Evolutionary conservation across 2,888 invertebrate species (phyloP), one percentile per base, ranked within the genome.

Genomic region (Agonopterix alstromeriana): DNA sequence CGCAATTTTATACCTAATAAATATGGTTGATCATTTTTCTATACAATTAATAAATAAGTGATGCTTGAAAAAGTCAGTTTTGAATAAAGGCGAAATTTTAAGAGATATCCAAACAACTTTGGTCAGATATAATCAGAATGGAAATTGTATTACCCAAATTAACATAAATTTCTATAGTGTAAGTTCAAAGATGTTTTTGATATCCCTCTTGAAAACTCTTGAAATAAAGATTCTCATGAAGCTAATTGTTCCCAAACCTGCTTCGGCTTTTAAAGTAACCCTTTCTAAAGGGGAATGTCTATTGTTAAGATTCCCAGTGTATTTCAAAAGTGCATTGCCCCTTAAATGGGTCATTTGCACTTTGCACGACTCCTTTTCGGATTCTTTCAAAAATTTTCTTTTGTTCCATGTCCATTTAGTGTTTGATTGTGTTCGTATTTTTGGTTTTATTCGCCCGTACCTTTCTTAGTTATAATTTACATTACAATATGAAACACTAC

Each of bases 311-410:
- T 56, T 58, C 53, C 42, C 53, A 53, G 52, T 55, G 56, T 56
- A 52, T 55, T 58, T 63, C 55, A 52, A 53, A 66, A 66, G 73
- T 67, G 70, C 73, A 71, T 60, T 70, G 71, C 66, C 70, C 70
- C 67, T 55, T 59, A 63, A 64, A 66, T 72, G 58, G 67, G 63
- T 66, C 61, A 65, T 70, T 73, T 63, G 53, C 56, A 55, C 55
- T 50, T 56, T 46, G 46, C 43, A 36, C 35, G 46, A 41, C 7
- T 46, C n/a, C 7, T 36, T 45, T 38, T 9, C 38, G 38, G 11
- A n/a, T 38, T 38, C 12, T 42, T 42, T 42, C 14, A 12, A 11
- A 11, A 8, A 12, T 14, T 42, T 12, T 12, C 12, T 12, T 42
- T 42, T 42, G 10, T 40, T 40, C 27, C n/a, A 40, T 40, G 40